phyloP scores from a whole-genome alignment of 2,113 vertebrate species.

The Cygnus buccinator region DNA sequence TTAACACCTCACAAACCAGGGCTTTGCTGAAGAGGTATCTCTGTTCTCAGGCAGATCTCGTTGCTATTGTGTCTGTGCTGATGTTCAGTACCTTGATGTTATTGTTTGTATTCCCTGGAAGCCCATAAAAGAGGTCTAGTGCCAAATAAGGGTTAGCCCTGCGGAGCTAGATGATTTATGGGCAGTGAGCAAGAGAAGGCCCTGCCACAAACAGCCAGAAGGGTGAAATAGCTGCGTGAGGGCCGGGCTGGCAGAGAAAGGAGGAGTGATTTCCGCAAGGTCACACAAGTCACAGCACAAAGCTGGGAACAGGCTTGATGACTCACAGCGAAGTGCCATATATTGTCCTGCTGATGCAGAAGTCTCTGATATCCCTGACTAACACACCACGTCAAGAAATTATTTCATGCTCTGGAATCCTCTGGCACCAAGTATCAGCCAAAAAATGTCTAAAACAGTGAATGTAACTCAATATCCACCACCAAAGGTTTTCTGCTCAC shows the following conservation, averaged over 20 bases:
- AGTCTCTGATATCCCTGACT: background rate
- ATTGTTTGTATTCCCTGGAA: background rate
- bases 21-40: background rate
- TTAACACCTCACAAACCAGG: background rate
- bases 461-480: background rate
- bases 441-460: background rate
- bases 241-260: background rate
- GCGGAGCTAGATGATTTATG: background rate
- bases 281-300: background rate
- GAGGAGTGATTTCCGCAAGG: background rate
- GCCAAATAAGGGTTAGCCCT: background rate
- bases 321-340: background rate
- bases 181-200: background rate
- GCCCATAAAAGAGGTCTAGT: background rate
- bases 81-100: background rate
- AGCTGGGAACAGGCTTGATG: background rate
- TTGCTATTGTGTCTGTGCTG: background rate
- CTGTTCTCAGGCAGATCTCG: background rate
- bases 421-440: background rate
- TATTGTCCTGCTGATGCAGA: background rate
- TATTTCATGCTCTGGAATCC: background rate
- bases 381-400: background rate
- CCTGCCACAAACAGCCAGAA: background rate
- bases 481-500: background rate
- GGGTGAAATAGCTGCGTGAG: background rate